Evolutionary conservation across 2,797 vertebrate species (phyloP).

Genomic region (Dicrostonyx torquatus): DNA sequence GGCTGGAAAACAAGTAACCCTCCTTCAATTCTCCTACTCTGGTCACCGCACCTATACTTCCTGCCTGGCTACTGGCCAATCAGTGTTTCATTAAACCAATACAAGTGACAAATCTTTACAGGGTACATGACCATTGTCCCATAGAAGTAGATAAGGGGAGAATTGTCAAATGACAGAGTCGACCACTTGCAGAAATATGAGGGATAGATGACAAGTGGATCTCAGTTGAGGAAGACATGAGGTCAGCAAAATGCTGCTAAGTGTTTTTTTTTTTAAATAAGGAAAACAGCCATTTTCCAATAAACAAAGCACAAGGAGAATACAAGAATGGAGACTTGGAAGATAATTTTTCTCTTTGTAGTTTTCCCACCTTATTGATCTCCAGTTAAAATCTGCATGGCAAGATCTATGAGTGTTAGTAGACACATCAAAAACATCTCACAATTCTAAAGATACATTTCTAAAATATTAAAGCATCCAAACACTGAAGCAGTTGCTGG

Average conservation of each 20-base stretch:
- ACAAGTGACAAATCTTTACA: no score
- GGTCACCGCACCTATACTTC: no score
- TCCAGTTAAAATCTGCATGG: neutral
- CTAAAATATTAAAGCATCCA: neutral
- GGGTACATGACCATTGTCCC: no score
- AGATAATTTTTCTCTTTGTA: neutral
- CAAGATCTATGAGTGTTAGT: neutral
- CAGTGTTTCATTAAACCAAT: no score
- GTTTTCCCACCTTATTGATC: neutral
- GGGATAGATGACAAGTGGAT: neutral
- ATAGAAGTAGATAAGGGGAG: neutral
- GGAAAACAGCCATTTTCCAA: neutral
- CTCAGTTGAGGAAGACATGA: neutral
- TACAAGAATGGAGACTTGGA: neutral
- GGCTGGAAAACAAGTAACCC: no score
- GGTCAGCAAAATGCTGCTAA: neutral
- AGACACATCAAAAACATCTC: neutral
- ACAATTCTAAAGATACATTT: constrained; percentile 22
- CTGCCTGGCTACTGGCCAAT: no score
- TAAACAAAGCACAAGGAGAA: neutral
- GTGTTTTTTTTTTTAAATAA: neutral
- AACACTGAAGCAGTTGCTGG: neutral
- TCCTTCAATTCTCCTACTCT: no score
- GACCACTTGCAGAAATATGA: neutral
- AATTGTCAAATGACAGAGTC: neutral